Base-by-base conservation (phyloP, 2,888 invertebrate genomes). In the Lasioglossum morio region DNA sequence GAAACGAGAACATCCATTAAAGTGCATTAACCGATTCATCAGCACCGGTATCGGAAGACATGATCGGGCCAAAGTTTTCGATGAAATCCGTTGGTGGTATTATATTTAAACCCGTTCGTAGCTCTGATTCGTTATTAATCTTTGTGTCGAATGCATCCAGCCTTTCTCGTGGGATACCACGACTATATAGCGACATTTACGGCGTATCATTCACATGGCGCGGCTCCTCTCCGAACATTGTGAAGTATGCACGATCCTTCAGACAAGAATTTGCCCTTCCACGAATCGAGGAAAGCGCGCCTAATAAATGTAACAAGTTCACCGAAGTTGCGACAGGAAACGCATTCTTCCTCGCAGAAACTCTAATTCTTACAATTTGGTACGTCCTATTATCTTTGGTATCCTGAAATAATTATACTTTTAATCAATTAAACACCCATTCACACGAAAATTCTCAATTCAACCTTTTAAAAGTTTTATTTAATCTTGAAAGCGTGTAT, bases 121-220 rank as follows among this genome's bases (percentile, higher is more conserved):
- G 72, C 69, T 78, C 79, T 63, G 76, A 84, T 88, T 78, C 77
- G 82, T 85, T 91, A 91, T 91, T 89, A 90, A 91, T 90, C 85
- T 78, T 85, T 77, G 70, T 74, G 77, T 85, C 82, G 86, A 85
- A 80, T 72, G 83, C 76, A 83, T 34, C 81, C 87, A 91, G 86
- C 91, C 91, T 91, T 91, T 91, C 91, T 85, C 87, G 85, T 77
- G 53, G 85, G 66, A 79, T 78, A 86, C 90, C 91, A 90, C 90
- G 88, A 88, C 75, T 89, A 84, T 86, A 79, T 82, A 88, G 37
- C 91, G 91, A 89, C 91, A 91, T 91, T 91, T 91, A 84, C 89
- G 77, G 77, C 83, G 86, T 90, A 84, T 91, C 91, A 89, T 91
- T 89, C 87, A 83, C 86, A 80, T 82, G 85, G 81, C 85, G 84